Conservation (phyloP, 2,888 invertebrate genomes). For the Dryococelus australis region DNA sequence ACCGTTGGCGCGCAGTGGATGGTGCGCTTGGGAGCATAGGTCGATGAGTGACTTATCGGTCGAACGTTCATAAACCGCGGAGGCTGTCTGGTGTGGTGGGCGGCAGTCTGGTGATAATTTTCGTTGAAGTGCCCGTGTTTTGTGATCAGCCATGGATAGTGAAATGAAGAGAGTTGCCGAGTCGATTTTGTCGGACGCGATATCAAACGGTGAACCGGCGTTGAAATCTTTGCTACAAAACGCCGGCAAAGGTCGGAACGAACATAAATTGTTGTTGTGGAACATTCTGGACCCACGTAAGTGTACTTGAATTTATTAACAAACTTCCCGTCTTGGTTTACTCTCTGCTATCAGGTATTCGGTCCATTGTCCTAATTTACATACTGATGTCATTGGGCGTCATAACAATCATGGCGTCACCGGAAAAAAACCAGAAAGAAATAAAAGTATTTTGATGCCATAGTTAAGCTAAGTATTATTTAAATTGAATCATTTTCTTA, state of each 20-base stretch:
- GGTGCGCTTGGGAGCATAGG: not conserved
- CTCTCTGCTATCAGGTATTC: too few relatives aligned
- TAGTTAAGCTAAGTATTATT: too few relatives aligned
- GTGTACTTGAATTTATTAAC: slow-evolving; percentile 49
- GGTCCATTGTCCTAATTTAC: too few relatives aligned
- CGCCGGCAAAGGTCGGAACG: slow-evolving; percentile 25
- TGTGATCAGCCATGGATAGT: not conserved
- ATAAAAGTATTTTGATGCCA: too few relatives aligned
- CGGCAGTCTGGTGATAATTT: not conserved
- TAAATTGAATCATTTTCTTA: too few relatives aligned
- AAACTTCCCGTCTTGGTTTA: too few relatives aligned
- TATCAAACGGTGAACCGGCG: not conserved
- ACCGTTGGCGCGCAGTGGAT: not conserved
- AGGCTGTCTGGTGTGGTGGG: not conserved
- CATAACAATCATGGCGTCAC: too few relatives aligned
- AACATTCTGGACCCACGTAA: slow-evolving; percentile 63
- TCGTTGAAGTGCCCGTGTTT: not conserved
- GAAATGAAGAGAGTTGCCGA: not conserved
- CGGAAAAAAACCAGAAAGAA: too few relatives aligned
- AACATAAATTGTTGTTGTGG: slow-evolving; percentile 60
- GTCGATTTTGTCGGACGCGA: not conserved
- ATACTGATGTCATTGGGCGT: too few relatives aligned
- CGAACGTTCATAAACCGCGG: not conserved
- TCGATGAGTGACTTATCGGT: not conserved
- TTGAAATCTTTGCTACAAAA: not conserved